Evolutionary conservation across 2,113 vertebrate genomes (phyloP).

Genomic region (Halichoerus grypus): DNA sequence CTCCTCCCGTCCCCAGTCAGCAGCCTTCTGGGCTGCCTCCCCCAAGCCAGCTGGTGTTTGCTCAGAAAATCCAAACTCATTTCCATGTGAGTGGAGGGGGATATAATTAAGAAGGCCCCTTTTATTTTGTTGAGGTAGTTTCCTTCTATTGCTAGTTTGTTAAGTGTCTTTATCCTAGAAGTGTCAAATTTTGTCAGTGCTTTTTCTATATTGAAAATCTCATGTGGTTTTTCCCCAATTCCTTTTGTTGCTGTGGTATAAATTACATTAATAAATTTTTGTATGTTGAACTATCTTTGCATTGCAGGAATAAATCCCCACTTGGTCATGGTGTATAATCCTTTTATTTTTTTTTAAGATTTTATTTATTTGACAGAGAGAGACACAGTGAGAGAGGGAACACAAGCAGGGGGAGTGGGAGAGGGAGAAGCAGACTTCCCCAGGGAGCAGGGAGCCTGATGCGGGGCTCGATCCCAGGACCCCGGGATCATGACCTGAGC

Average conservation of each 20-base stretch:
- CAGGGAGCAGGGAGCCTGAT: no score
- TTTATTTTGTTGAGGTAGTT: background rate
- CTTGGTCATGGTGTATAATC: background rate
- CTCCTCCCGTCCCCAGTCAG: conserved; percentile 72
- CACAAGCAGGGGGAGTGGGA: no score
- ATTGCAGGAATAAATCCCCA: background rate
- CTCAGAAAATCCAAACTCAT: conserved; percentile 82
- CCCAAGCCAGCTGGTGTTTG: conserved; percentile 79
- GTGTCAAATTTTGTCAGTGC: background rate
- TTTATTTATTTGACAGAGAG: no score
- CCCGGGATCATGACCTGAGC: no score
- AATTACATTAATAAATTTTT: background rate
- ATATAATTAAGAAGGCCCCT: conserved; percentile 70
- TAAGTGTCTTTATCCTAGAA: background rate
- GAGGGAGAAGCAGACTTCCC: no score
- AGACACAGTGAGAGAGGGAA: no score
- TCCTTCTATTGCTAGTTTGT: background rate
- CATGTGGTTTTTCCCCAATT: background rate
- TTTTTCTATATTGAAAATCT: background rate
- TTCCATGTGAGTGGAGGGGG: conserved; percentile 79
- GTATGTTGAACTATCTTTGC: background rate
- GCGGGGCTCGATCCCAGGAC: no score
- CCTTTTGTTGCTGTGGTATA: background rate
- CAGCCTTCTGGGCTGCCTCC: conserved; percentile 83
- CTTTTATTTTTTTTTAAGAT: background rate